Evolutionary conservation across 2,113 vertebrate species (phyloP), one percentile per base, ranked within the genome.

Genomic region (Crypturellus undulatus): DNA sequence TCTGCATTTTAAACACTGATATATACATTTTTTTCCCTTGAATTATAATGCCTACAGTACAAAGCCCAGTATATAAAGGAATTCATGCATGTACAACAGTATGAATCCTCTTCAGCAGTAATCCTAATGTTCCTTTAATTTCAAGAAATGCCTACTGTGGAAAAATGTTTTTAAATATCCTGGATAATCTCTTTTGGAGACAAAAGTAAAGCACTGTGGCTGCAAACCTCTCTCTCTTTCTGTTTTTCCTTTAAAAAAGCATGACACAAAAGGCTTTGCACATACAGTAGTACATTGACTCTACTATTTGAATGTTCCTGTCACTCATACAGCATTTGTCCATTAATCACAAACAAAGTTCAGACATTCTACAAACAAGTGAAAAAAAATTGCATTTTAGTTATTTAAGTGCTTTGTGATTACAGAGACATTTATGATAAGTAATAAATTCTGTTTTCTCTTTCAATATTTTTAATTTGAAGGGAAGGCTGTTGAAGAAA

Each of bases 381-480:
- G 30, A 30, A 82, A 87, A 76, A 5, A 15, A n/a, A 64, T 38
- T 49, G 79, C 8, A 65, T 67, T 70, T 88, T 87, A 73, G 26
- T 85, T 69, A 47, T 20, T 79, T 78, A 78, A 88, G 15, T 32
- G 64, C 63, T 88, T 75, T 86, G 28, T 67, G 22, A 24, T 22
- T 77, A 69, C 30, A 65, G n/a, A 38, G 40, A 58, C n/a, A 86
- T 42, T 86, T 82, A 21, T 63, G 32, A 52, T 59, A 70, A 64
- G 6, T 38, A 45, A 95, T 87, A 76, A 59, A 16, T 2, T 21
- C 1, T 28, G 12, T 67, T 80, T 94, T 85, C 36, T 25, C 45
- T 87, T 94, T 90, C 58, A 85, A 72, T 72, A 82, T 32, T 54
- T 84, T 42, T 18, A 77, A 86, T 83, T 83, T 83, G 25, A 79